Conservation (phyloP, 1,140 invertebrate species). For the Heterodera schachtii region DNA sequence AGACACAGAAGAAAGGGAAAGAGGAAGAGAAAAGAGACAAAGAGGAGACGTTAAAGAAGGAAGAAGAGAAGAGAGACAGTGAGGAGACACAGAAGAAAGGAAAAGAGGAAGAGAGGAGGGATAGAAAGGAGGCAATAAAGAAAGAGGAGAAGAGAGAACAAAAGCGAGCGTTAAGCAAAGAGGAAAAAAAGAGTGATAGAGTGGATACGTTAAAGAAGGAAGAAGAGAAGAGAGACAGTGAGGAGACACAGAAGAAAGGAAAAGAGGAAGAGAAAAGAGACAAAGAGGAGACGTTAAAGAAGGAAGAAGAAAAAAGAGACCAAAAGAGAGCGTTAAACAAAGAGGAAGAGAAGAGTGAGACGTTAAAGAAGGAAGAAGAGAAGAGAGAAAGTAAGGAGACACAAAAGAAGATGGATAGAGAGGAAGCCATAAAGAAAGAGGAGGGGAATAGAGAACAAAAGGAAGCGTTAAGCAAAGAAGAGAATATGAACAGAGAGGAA, state of each 20-base stretch:
- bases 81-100: background rate
- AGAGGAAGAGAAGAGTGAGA: background rate
- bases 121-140: background rate
- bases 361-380: background rate
- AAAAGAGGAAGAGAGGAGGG: background rate
- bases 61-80: background rate
- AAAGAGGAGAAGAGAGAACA: background rate
- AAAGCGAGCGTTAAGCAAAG: background rate
- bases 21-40: background rate
- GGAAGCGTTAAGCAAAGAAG: background rate
- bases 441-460: background rate
- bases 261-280: background rate
- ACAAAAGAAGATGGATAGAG: background rate
- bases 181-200: background rate
- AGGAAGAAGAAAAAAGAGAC: slow-evolving; percentile 14
- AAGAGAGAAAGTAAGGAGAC: background rate
- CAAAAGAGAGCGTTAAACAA: background rate
- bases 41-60: background rate
- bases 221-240: background rate
- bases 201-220: background rate
- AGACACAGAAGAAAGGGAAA: background rate
- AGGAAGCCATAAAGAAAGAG: background rate
- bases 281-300: background rate
- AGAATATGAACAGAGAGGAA: slow-evolving; percentile 6
- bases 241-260: background rate